Evolutionary conservation across 2,888 invertebrate genomes (phyloP).

Genomic region (Hirtodrosophila duncani): DNA sequence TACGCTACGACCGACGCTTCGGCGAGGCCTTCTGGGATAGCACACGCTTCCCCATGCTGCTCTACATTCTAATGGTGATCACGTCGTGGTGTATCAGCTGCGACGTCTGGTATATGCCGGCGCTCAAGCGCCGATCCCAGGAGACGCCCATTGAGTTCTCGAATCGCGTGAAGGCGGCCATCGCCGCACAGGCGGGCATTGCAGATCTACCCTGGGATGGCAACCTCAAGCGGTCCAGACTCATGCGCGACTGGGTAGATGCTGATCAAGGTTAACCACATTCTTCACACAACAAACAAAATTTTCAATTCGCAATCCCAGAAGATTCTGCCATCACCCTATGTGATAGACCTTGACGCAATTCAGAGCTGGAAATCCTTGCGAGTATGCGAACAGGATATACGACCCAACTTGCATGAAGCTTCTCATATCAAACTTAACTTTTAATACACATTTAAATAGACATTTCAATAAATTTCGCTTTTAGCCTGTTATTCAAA

Average conservation of each 20-base stretch:
- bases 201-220: slow-evolving; percentile 52
- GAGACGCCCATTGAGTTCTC: slow-evolving; percentile 43
- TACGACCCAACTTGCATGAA: too few relatives aligned
- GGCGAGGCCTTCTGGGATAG: slow-evolving; percentile 63
- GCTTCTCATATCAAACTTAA: too few relatives aligned
- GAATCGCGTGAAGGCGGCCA: slow-evolving; percentile 45
- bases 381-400: too few relatives aligned
- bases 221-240: slow-evolving; percentile 49
- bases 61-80: slow-evolving; percentile 44
- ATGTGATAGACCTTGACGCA: too few relatives aligned
- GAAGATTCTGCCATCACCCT: too few relatives aligned
- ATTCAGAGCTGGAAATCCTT: too few relatives aligned
- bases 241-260: slow-evolving; percentile 43
- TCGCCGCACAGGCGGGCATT: slow-evolving; percentile 42
- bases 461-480: too few relatives aligned
- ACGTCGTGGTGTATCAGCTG: slow-evolving; percentile 53
- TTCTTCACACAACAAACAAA: slow-evolving; percentile 10
- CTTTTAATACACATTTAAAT: too few relatives aligned
- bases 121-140: slow-evolving; percentile 7
- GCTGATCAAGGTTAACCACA: too few relatives aligned
- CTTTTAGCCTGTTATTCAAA: too few relatives aligned
- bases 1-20: slow-evolving; percentile 83
- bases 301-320: background rate
- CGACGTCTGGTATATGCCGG: slow-evolving; percentile 52
- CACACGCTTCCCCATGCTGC: slow-evolving; percentile 45